Conservation (phyloP, 2,888 invertebrate genomes). For the Agrypnus murinus region DNA sequence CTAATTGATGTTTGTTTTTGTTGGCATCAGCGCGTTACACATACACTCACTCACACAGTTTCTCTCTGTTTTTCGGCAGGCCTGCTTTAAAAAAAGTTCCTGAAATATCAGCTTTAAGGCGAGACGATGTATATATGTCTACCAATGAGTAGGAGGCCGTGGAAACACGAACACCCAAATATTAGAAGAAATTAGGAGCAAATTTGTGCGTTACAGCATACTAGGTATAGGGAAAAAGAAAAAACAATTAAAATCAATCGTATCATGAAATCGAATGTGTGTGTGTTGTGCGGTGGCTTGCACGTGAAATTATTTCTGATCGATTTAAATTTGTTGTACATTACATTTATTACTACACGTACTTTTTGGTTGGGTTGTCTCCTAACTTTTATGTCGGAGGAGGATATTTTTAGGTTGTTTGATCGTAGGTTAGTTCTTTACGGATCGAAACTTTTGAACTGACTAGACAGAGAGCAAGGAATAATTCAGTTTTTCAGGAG, state of each 20-base stretch:
- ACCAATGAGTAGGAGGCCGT: constrained; percentile 46
- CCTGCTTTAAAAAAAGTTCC: constrained; percentile 52
- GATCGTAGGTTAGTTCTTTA: neutral
- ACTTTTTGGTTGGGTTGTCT: neutral
- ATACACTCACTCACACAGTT: no score
- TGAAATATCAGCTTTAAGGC: constrained; percentile 53
- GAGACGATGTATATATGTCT: constrained; percentile 51
- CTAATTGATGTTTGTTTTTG: constrained; percentile 27
- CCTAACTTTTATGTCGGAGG: neutral
- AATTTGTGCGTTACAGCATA: constrained; percentile 4
- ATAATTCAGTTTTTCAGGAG: neutral
- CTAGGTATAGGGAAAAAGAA: no score
- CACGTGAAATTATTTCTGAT: neutral
- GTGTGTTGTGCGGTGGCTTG: no score
- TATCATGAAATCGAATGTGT: constrained; percentile 21
- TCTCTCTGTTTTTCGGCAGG: constrained; percentile 44
- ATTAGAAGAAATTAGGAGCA: constrained; percentile 36
- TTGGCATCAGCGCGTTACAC: constrained; percentile 27
- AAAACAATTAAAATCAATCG: constrained; percentile 23
- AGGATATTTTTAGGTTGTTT: constrained; percentile 23
- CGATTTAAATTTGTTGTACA: no score
- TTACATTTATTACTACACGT: constrained; percentile 5
- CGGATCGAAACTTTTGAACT: constrained; percentile 23
- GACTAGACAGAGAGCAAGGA: neutral
- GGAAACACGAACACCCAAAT: constrained; percentile 45